Percentiles rank a stretch among this genome's conserved stretches.
These are phyloP conservation scores for Dicyrtomina minuta DNA, from an alignment of 2,888 invertebrate species.

Conservation along the genomic window DNA sequence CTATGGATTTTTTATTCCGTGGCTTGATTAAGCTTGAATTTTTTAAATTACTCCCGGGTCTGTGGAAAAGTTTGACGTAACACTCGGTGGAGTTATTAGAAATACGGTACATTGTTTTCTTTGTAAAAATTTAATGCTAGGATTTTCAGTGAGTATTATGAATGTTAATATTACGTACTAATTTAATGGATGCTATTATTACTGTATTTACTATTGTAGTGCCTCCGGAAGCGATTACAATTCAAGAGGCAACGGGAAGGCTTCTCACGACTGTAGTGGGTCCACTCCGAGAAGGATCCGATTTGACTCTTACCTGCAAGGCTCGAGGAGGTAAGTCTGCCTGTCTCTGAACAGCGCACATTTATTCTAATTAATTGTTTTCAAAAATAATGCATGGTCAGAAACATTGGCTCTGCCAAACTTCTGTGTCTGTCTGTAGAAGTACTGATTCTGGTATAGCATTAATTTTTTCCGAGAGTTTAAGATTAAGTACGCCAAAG, in stretches of 20 bases:
- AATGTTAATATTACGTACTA: slow-evolving; percentile 12
- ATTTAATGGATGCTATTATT: background rate
- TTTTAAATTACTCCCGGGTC: too few species aligned
- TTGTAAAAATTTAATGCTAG: background rate
- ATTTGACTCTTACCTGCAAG: slow-evolving; percentile 79
- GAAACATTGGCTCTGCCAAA: background rate
- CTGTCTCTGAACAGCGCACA: slow-evolving; percentile 2
- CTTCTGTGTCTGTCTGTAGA: too few species aligned
- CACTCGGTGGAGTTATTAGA: too few species aligned
- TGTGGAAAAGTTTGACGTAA: too few species aligned
- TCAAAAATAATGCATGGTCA: background rate
- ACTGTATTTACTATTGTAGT: slow-evolving; percentile 65
- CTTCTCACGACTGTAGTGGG: slow-evolving; percentile 79
- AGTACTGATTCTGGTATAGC: too few species aligned
- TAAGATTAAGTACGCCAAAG: too few species aligned
- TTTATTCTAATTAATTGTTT: too few species aligned
- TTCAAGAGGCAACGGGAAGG: slow-evolving; percentile 80
- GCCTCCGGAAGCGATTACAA: slow-evolving; percentile 81
- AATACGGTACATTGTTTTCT: too few species aligned
- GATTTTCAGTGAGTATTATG: background rate
- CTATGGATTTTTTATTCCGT: too few species aligned
- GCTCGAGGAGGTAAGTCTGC: slow-evolving; percentile 76
- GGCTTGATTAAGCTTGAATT: too few species aligned
- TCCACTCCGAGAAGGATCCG: slow-evolving; percentile 82
- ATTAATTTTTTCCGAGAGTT: too few species aligned